Conservation (phyloP, 2,797 vertebrate genomes). For the Coregonus suidteri region DNA sequence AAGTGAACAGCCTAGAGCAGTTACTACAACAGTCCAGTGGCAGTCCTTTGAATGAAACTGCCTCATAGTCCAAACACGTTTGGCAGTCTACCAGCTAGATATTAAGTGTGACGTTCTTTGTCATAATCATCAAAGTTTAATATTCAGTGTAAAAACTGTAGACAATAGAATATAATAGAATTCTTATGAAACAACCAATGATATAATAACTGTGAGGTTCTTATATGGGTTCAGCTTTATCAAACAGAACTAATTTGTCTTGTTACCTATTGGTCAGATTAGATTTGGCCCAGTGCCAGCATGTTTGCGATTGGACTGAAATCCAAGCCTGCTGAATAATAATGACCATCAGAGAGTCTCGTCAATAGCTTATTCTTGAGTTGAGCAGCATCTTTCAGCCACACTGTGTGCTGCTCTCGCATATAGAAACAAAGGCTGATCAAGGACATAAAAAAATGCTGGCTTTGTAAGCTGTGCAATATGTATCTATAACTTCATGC, state of each 20-base stretch:
- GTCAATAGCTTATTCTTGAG: neutral
- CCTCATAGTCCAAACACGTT: no score
- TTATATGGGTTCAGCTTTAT: neutral
- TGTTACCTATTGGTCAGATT: neutral
- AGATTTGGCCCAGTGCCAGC: neutral
- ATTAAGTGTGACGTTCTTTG: neutral
- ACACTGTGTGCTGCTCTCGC: neutral
- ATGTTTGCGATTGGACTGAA: neutral
- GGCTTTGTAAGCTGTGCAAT: neutral
- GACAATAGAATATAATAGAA: neutral
- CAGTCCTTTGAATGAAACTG: neutral
- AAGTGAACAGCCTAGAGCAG: neutral
- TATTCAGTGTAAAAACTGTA: neutral
- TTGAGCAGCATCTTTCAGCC: neutral
- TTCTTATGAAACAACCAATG: neutral
- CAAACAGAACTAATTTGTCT: neutral
- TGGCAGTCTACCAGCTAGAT: neutral
- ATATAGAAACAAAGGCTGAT: conserved; percentile 1
- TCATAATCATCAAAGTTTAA: neutral
- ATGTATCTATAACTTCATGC: neutral
- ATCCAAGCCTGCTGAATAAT: neutral
- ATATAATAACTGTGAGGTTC: neutral
- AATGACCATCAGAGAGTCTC: neutral
- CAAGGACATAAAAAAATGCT: neutral
- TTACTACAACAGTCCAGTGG: neutral